Conservation (phyloP, 2,888 invertebrate species). For the Oscheius sp. region DNA sequence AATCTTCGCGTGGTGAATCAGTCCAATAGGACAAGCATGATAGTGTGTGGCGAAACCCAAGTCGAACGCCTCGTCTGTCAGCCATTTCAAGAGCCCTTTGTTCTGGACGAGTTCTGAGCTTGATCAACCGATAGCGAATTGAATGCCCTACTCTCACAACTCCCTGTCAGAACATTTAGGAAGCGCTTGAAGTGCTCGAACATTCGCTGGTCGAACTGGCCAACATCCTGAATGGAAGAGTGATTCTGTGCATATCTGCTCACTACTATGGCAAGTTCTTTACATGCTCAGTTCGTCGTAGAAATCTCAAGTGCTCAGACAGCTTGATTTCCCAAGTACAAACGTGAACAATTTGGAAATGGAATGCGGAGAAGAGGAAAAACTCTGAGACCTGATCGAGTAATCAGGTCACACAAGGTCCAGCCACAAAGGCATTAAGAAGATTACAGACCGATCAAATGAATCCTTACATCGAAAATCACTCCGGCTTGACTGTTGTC, state of each 20-base stretch:
- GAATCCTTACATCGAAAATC: conserved; percentile 17
- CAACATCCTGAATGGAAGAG: conserved; percentile 6
- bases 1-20: conserved; percentile 48
- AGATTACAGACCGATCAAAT: not conserved
- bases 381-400: too few species aligned
- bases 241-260: not conserved
- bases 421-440: not conserved
- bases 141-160: conserved; percentile 5
- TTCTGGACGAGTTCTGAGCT: conserved; percentile 2
- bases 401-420: too few species aligned
- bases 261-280: not conserved
- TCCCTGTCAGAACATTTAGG: conserved; percentile 13
- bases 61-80: conserved; percentile 51
- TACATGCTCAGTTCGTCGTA: not conserved
- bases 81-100: conserved; percentile 41
- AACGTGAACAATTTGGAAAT: too few species aligned
- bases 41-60: conserved; percentile 57
- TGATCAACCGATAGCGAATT: not conserved
- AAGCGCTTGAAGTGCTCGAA: conserved; percentile 8
- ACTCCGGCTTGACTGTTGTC: conserved; percentile 11
- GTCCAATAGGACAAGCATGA: conserved; percentile 47
- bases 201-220: conserved; percentile 1
- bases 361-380: too few species aligned
- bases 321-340: too few species aligned
- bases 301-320: too few species aligned